A percentile compares a stretch with the other conserved stretches of the same genome.
Evolutionary conservation across 2,888 invertebrate genomes (phyloP).

Genomic region (Cenopis cana): DNA sequence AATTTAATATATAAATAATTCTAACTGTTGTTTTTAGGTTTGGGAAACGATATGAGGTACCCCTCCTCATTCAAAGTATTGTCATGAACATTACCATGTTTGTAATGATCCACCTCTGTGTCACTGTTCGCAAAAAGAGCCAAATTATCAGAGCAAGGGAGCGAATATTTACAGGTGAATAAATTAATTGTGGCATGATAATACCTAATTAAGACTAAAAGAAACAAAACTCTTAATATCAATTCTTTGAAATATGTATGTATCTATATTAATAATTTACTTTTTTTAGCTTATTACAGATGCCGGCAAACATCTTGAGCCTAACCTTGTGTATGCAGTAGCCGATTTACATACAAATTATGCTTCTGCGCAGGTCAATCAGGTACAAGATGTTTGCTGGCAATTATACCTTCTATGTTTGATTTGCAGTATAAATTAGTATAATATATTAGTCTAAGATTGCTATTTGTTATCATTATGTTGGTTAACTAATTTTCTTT

Average conservation of each 20-base stretch:
- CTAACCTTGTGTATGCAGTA: no score
- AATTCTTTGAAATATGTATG: neutral
- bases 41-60: slow-evolving; percentile 98
- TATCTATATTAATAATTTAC: neutral
- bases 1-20: no score
- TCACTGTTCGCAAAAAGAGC: slow-evolving; percentile 92
- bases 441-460: neutral
- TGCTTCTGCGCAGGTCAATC: no score
- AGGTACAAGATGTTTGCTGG: no score
- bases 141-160: slow-evolving; percentile 91
- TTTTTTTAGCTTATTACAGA: neutral
- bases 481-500: slow-evolving; percentile 51
- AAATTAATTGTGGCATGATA: slow-evolving; percentile 17
- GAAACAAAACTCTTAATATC: neutral
- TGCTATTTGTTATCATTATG: slow-evolving; percentile 43
- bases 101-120: slow-evolving; percentile 96
- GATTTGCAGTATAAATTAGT: neutral
- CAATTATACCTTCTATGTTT: neutral
- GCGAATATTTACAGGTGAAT: slow-evolving; percentile 93
- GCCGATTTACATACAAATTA: no score
- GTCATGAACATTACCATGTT: slow-evolving; percentile 99
- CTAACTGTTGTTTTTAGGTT: slow-evolving; percentile 91
- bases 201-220: neutral
- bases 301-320: no score
- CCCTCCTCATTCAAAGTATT: slow-evolving; percentile 97